Conservation (phyloP, 1,140 invertebrate species). For the Hycleus cichorii region DNA sequence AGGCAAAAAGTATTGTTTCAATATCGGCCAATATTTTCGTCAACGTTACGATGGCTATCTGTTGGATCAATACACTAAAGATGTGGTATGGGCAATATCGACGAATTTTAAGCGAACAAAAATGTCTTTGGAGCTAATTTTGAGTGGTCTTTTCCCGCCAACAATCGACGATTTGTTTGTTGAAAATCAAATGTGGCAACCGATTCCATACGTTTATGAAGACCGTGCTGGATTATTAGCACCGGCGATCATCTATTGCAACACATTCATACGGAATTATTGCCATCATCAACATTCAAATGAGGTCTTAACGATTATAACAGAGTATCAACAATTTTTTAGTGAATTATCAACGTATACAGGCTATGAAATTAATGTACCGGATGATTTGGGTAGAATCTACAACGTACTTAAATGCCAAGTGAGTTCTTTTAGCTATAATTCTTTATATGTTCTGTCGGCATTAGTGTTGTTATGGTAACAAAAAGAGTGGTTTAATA, state of each 20-base stretch:
- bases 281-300: not conserved
- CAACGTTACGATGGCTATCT: constrained; percentile 54
- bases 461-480: too few relatives aligned
- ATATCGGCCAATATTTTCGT: constrained; percentile 54
- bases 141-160: constrained; percentile 51
- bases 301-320: not conserved
- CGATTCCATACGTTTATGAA: constrained; percentile 43
- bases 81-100: constrained; percentile 43
- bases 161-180: constrained; percentile 39
- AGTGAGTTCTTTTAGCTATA: not conserved
- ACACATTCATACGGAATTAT: not conserved
- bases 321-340: not conserved
- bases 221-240: not conserved
- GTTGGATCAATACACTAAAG: constrained; percentile 40
- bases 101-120: constrained; percentile 49
- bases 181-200: constrained; percentile 47
- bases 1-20: constrained; percentile 45
- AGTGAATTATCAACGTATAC: not conserved
- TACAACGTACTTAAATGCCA: constrained; percentile 2
- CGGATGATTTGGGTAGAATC: not conserved
- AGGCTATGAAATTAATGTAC: not conserved
- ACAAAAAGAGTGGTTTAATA: too few relatives aligned
- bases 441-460: not conserved
- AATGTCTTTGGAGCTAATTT: constrained; percentile 48
- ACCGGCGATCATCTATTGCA: not conserved